Base-by-base conservation (phyloP, 2,113 vertebrate genomes). In the Passer domesticus region DNA sequence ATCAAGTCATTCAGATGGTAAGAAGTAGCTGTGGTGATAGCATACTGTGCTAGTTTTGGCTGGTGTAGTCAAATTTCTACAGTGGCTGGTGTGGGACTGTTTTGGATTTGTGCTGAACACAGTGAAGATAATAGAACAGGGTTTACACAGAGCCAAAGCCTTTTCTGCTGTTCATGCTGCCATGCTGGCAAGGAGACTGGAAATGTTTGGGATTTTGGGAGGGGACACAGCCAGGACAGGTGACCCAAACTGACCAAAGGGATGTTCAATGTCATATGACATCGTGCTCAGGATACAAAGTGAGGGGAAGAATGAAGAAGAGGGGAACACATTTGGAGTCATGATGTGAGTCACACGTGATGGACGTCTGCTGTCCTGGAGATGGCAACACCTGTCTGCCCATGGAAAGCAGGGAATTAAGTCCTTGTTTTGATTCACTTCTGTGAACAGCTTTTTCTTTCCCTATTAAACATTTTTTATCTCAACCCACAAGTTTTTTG, bases 301-400 rank as follows among this genome's bases (percentile, higher is more conserved):
- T 28, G 70, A 31, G n/a, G 31, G 12, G 18, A 63, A 33, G 12
- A 47, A 83, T 17, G 12, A 43, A 25, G 30, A 68, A 76, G 4
- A 10, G 6, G 25, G 21, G 5, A 4, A 3, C 28, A 27, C 35
- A 62, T 55, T 69, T 63, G n/a, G 12, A 63, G 39, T 33, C 12
- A 46, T 24, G 23, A 11, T 0, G 0, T 37, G 23, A 43, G 25
- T 19, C 35, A 55, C n/a, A 19, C 0, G 0, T 41, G n/a, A 31
- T 22, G 20, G 15, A 53, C 10, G 12, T 28, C 41, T 47, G 17
- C 24, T 69, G 30, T 47, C 21, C 25, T 25, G n/a, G 70, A 55
- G 14, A 31, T 31, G n/a, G 25, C 18, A 55, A 69, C 22, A 13
- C 12, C 18, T 43, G 8, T 10, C 47, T 76, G 21, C 4, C 9